These are phyloP conservation scores for Vannuccia rotundouncinata DNA, from an alignment of 2,888 invertebrate species.

Conservation along the genomic window DNA sequence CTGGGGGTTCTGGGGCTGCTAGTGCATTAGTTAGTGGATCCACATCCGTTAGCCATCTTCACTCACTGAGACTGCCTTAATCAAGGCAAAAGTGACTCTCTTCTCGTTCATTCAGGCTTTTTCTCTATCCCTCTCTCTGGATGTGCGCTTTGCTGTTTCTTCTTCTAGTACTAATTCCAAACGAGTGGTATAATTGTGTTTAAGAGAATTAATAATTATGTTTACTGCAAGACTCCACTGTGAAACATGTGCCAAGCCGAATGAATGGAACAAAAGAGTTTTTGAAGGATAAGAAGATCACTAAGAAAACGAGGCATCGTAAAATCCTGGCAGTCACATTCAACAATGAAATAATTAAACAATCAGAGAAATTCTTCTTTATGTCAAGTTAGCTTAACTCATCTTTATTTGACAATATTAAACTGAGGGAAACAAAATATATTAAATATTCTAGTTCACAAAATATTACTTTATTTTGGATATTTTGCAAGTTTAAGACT, in stretches of 20 bases:
- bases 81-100: not conserved
- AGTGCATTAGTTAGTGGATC: not conserved
- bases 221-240: not conserved
- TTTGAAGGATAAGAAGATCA: not conserved
- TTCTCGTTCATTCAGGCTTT: not conserved
- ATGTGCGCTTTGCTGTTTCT: not conserved
- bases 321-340: not conserved
- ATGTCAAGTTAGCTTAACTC: not conserved
- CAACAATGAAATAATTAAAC: not conserved
- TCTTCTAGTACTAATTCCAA: not conserved
- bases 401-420: not conserved
- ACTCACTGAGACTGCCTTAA: not conserved
- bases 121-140: not conserved
- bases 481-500: too few relatives aligned
- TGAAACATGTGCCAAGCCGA: constrained; percentile 15
- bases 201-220: constrained; percentile 10
- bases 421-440: not conserved
- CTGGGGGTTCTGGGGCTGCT: not conserved
- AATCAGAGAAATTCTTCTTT: not conserved
- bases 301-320: not conserved
- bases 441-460: too few relatives aligned
- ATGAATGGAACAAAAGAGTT: not conserved
- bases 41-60: not conserved
- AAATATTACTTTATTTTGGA: too few relatives aligned
- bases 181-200: constrained; percentile 9